phyloP scores from a whole-genome alignment of 2,888 invertebrate genomes.

The Hirtodrosophila cameraria region DNA sequence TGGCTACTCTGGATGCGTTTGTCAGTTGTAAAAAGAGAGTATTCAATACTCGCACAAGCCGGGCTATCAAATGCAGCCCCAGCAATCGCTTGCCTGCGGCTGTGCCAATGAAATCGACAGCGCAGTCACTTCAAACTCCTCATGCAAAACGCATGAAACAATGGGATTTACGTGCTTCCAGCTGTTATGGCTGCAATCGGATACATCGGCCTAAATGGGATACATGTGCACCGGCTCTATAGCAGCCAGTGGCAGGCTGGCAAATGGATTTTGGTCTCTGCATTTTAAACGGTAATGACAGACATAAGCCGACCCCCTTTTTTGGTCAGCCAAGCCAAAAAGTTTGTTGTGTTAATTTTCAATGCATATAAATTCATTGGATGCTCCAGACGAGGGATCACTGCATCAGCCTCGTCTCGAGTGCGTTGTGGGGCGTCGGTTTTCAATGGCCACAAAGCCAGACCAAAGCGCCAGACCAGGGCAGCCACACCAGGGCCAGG shows the following conservation, averaged over 20 bases:
- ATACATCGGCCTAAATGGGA: constrained; percentile 64
- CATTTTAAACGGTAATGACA: constrained; percentile 66
- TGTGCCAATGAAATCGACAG: constrained; percentile 66
- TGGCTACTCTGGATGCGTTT: constrained; percentile 42
- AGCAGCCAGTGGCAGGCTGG: constrained; percentile 13
- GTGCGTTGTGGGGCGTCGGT: constrained; percentile 46
- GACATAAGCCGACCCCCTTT: constrained; percentile 49
- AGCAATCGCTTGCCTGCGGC: constrained; percentile 34
- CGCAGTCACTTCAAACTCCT: constrained; percentile 52
- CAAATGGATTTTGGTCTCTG: constrained; percentile 62
- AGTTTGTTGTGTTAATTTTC: constrained; percentile 75
- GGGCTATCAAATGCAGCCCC: constrained; percentile 46
- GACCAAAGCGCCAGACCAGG: constrained; percentile 11
- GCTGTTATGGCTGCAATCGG: constrained; percentile 73
- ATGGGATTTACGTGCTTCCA: constrained; percentile 73
- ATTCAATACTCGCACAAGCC: constrained; percentile 40
- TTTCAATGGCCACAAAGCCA: constrained; percentile 59
- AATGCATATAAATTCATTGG: constrained; percentile 69
- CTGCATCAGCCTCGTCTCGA: constrained; percentile 34
- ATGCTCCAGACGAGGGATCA: constrained; percentile 39
- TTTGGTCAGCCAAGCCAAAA: constrained; percentile 62
- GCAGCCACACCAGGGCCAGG: constrained; percentile 1
- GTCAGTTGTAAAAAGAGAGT: constrained; percentile 54
- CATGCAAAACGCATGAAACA: constrained; percentile 73
- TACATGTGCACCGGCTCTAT: constrained; percentile 34